phyloP scores from a whole-genome alignment of 2,888 invertebrate species.

The Stenotaenia linearis region DNA sequence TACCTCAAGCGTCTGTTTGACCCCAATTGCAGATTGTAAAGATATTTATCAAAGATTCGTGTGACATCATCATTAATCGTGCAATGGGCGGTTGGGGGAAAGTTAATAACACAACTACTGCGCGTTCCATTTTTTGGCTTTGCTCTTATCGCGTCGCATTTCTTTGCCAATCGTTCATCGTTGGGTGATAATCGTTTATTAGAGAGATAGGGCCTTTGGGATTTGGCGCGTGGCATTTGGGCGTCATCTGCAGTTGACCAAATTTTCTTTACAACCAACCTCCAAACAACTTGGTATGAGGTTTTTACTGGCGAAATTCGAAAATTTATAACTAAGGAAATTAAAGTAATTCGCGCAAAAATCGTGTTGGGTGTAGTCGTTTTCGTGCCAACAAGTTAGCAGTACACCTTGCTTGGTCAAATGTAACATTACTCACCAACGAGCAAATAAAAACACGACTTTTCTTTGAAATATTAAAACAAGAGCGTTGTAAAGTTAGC shows the following conservation, averaged over 20 bases:
- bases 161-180: slow-evolving; percentile 15
- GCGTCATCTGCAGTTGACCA: slow-evolving; percentile 11
- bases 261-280: not conserved
- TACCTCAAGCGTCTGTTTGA: slow-evolving; percentile 11
- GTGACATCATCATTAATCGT: slow-evolving; percentile 24
- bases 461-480: no score
- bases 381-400: not conserved
- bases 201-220: not conserved
- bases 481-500: no score
- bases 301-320: no score
- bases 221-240: not conserved
- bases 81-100: slow-evolving; percentile 6
- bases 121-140: slow-evolving; percentile 12
- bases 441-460: no score
- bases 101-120: slow-evolving; percentile 20
- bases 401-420: not conserved
- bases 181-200: not conserved
- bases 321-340: not conserved
- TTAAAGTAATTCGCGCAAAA: not conserved
- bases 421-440: not conserved
- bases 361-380: not conserved
- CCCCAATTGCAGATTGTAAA: slow-evolving; percentile 6
- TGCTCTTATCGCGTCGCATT: slow-evolving; percentile 6
- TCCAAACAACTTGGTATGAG: no score
- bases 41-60: slow-evolving; percentile 13